A percentile compares a stretch with the other conserved stretches of the same genome.
phyloP scores from a whole-genome alignment of 2,888 invertebrate genomes.

The Agonopterix heracliana region DNA sequence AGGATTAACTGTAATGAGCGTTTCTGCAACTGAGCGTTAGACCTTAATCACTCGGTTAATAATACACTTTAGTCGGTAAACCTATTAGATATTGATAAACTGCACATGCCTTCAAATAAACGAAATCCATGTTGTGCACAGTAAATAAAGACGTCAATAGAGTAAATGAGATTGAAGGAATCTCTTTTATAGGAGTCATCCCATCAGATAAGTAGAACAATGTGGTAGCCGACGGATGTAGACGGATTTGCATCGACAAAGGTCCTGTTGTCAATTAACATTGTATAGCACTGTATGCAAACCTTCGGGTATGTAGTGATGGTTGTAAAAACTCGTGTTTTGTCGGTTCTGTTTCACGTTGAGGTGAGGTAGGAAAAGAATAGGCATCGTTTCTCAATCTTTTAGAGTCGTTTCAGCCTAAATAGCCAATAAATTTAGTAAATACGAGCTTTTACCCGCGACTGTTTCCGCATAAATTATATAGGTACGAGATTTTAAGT shows the following conservation, averaged over 20 bases:
- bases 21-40: too few relatives aligned
- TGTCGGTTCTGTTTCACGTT: neutral
- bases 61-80: too few relatives aligned
- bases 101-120: slow-evolving; percentile 35
- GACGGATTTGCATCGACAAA: slow-evolving; percentile 47
- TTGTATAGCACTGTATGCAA: slow-evolving; percentile 46
- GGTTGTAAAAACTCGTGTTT: slow-evolving; percentile 16
- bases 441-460: too few relatives aligned
- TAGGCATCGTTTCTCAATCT: too few relatives aligned
- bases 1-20: too few relatives aligned
- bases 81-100: too few relatives aligned
- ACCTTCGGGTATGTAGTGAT: slow-evolving; percentile 28
- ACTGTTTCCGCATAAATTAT: too few relatives aligned
- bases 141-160: slow-evolving; percentile 25
- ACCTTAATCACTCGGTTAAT: too few relatives aligned
- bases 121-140: slow-evolving; percentile 33
- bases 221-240: slow-evolving; percentile 44
- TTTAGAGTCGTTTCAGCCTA: too few relatives aligned
- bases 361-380: neutral
- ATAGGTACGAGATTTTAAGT: too few relatives aligned
- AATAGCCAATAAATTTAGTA: too few relatives aligned
- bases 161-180: slow-evolving; percentile 38
- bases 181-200: slow-evolving; percentile 50
- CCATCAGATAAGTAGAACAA: slow-evolving; percentile 59
- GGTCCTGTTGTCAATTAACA: slow-evolving; percentile 62